Base-by-base conservation (phyloP, 2,797 vertebrate genomes). In the Anguilla pacifica region DNA sequence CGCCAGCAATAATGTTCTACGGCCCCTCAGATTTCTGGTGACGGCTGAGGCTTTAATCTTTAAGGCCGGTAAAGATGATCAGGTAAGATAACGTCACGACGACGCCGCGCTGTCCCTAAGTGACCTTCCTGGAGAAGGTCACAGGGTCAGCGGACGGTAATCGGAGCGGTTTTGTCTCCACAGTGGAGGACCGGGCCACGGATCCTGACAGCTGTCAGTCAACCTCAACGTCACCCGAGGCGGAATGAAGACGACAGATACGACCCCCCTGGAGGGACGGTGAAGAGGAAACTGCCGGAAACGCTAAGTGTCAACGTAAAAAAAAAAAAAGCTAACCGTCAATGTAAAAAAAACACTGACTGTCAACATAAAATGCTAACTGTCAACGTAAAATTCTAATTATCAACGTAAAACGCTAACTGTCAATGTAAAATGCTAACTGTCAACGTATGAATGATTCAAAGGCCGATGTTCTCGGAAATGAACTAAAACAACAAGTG, bases 151-250 rank as follows among this genome's bases (percentile, higher is more conserved):
- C 9, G 31, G 72, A 28, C n/a, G 6, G 9, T 51, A 82, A 51
- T n/a, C 10, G n/a, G 6, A n/a, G 28, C 22, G 2, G 79, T 7
- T 49, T 51, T 1, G 22, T 49, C 4, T 22, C 39, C 49, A 6
- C 77, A 7, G 15, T 9, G n/a, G 70, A 81, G 22, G 17, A 2
- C 17, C 17, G 17, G 2, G 35, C 39, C 17, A 5, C 11, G 43
- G 35, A 39, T 49, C 77, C 77, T 49, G 77, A 81, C 77, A 49
- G 77, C 77, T 46, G 77, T 81, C 77, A 46, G 43, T 81, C 35
- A 81, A 2, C 43, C 19, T 81, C 77, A 49, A 43, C 43, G 43
- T 35, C 11, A 11, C n/a, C 25, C 11, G 70, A 4, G 64, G 7
- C 6, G 6, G 9, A 22, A n/a, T 0, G n/a, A 67, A 67, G 2